Evolutionary conservation across 2,113 vertebrate species (phyloP).

Genomic region (Tinamus guttatus): DNA sequence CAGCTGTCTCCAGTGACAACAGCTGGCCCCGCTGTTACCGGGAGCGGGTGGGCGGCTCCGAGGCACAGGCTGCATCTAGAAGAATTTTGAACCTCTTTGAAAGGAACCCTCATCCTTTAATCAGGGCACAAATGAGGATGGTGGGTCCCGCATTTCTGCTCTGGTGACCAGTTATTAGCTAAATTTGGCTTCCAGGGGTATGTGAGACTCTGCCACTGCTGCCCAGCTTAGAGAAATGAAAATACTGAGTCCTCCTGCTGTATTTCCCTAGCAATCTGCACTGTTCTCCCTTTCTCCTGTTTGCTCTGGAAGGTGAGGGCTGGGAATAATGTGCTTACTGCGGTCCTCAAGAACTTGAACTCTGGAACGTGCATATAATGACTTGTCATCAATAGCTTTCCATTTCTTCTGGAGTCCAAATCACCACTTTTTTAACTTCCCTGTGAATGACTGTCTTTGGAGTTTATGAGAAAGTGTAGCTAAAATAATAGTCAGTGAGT

Average conservation of each 20-base stretch:
- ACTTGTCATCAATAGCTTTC: background rate
- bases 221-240: background rate
- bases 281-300: background rate
- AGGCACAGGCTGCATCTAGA: background rate
- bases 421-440: background rate
- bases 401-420: background rate
- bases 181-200: background rate
- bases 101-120: background rate
- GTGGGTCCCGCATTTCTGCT: background rate
- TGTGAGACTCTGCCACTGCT: background rate
- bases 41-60: background rate
- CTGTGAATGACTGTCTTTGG: background rate
- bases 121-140: background rate
- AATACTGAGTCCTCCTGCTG: background rate
- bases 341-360: background rate
- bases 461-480: background rate
- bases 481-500: background rate
- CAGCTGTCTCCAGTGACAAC: background rate
- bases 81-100: background rate
- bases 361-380: background rate
- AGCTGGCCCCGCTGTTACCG: background rate
- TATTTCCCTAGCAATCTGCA: background rate
- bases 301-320: background rate
- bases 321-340: background rate
- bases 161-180: background rate